Evolutionary conservation across 2,888 invertebrate genomes (phyloP).

Genomic region (Gnatocerus cornutus): DNA sequence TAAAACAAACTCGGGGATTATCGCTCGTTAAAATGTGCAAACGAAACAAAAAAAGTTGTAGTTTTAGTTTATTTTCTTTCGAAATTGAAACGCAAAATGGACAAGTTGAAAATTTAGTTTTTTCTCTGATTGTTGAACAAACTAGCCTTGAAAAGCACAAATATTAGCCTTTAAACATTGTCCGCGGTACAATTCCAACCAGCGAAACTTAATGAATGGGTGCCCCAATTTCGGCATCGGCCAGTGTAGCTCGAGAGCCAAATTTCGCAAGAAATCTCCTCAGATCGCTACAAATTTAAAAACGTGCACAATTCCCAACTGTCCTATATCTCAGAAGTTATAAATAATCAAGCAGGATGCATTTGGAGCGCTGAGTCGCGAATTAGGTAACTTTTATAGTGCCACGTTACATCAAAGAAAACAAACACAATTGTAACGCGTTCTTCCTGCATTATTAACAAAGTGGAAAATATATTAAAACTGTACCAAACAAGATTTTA

Average conservation of each 20-base stretch:
- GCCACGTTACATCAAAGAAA: slow-evolving; percentile 29
- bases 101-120: no score
- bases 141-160: no score
- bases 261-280: background rate
- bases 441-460: background rate
- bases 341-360: slow-evolving; percentile 30
- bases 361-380: slow-evolving; percentile 23
- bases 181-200: no score
- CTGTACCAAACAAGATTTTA: slow-evolving; percentile 7
- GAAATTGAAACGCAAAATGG: no score
- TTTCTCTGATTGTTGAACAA: no score
- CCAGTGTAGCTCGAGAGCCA: no score
- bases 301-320: background rate
- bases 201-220: no score
- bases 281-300: background rate
- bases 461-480: slow-evolving; percentile 17
- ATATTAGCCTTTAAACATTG: no score
- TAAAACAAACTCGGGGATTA: background rate
- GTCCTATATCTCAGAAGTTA: slow-evolving; percentile 25
- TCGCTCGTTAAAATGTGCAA: slow-evolving; percentile 9
- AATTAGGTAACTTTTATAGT: slow-evolving; percentile 29
- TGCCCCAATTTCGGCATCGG: no score
- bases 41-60: background rate
- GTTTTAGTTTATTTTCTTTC: background rate
- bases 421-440: slow-evolving; percentile 23